Evolutionary conservation across 2,797 vertebrate species (phyloP), one percentile per base, ranked within the genome.

Genomic region (Pempheris klunzingeri): DNA sequence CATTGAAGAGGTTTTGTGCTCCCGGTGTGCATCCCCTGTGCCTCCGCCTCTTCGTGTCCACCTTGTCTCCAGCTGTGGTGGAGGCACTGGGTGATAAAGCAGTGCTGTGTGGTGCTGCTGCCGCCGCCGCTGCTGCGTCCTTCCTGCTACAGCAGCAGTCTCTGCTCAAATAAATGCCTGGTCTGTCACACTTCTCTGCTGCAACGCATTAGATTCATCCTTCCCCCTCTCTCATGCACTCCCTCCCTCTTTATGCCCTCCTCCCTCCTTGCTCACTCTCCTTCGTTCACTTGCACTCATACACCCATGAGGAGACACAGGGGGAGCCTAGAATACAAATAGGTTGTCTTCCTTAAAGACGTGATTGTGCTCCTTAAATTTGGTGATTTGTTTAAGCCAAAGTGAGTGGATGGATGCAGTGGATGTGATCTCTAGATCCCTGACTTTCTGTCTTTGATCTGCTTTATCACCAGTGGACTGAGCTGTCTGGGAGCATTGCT

Each of bases 291-390:
- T 94, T 90, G 90, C 76, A 75, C 91, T 93, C 92, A 91, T 91
- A 88, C 92, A 93, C 92, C 94, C 79, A 85, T 91, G 89, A 93
- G 87, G 83, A 94, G 88, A 91, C 85, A 86, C 80, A 81, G 88
- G 68, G 80, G 77, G 83, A 92, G 88, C 85, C 82, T 70, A 36
- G 94, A 95, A 96, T 95, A 95, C 93, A 94, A 95, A 96, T 95
- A 86, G 90, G 92, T 77, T 87, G 77, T 89, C 85, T 88, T 85
- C 81, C 89, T 95, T 93, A 95, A 95, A 94, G 90, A 93, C 80
- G 57, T 81, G 90, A 92, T 94, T 96, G 94, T 95, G 85, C 88
- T 89, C 84, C 77, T 82, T 57, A 52, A 77, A 72, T 89, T 81
- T 86, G 61, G 87, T 78, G 70, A 74, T 81, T 74, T 75, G 86